Evolutionary conservation across 35 echinoderm and acorn worm species (phyloP), one percentile per base, ranked within the genome.

Genomic region (Apostichopus californicus): DNA sequence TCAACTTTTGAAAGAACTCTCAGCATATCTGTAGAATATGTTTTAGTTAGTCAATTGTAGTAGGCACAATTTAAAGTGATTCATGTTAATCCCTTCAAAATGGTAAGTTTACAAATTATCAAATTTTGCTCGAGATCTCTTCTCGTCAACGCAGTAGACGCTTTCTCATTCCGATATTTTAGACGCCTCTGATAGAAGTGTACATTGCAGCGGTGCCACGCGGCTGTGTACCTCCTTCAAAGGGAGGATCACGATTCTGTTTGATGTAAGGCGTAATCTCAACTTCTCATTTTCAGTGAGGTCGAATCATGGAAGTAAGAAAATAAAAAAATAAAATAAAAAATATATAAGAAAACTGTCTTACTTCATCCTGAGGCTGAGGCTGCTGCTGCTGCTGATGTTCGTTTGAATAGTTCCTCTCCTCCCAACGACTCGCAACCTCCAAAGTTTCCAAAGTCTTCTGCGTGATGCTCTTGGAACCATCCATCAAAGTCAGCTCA

Each of bases 361-460:
- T 68, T 72, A 89, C 86, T 64, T 89, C 86, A 28, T 66, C 86
- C 18, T 72, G 86, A 20, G 89, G 89, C 18, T 6, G 81, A 46
- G 34, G 3, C 34, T 46, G 34, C 34, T 46, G 34, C 34, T 46
- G 34, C 34, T 46, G 34, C n/a, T 55, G 88, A 12, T 78, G 71
- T 26, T 84, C 54, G 25, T 52, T 81, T n/a, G 80, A 28, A 8
- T 53, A 63, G 28, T 94, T 94, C 15, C 96, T 94, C 14, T 94
- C 68, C 58, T 99, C 97, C 93, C 93, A 99, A 65, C 84, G 81
- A 55, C 80, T 87, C 5, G 95, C 97, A 12, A 99, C 95, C 86
- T 99, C 93, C 80, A 96, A 77, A 4, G 97, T 99, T 92, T 99
- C 97, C 83, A 96, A 77, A 5, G 95, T 99, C 80, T 99, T 99